Base-by-base conservation (phyloP, 2,888 invertebrate species). In the Hyppa rectilinea region DNA sequence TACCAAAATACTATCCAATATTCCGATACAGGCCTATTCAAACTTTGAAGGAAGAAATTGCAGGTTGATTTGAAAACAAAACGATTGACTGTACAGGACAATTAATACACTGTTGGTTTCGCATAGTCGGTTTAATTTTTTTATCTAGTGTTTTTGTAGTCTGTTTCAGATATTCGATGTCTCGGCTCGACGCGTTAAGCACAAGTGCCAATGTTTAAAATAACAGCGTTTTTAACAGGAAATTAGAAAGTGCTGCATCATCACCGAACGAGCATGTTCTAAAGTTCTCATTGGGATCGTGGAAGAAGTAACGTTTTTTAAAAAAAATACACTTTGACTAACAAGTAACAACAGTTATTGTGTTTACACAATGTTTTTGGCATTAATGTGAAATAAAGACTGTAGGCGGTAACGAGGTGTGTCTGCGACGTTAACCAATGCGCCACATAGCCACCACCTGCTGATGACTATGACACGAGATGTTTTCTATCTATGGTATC, bases 161-260 rank as follows among this genome's bases (percentile, higher is more conserved):
- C 23, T 26, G 36, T 2, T 36, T 29, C 14, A 38, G 10, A 31
- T 7, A 29, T 47, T 40, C 7, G 14, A 40, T 29, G 72, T 34
- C 26, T 10, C n/a, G 26, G 36, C n/a, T 23, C 17, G 34, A 58
- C n/a, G n/a, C n/a, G 55, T 47, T 58, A 52, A 38, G 9, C 4
- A 38, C 58, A 34, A 62, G 34, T 36, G 26, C 23, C 53, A 71
- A 47, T 72, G 60, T 71, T 81, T 62, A 64, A 63, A 64, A 26
- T 81, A 82, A 80, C 83, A 76, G 80, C 72, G 40, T 59, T 29
- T 71, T 62, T 81, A 82, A 81, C 80, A 56, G 81, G 76, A 81
- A 64, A 70, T 56, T 62, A 80, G 72, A 80, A 82, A 82, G 76
- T 81, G 67, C 72, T 58, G 47, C n/a, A 20, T 82, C 80, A 75